Conservation (phyloP, 2,797 vertebrate genomes). For the Phrynocephalus forsythii region DNA sequence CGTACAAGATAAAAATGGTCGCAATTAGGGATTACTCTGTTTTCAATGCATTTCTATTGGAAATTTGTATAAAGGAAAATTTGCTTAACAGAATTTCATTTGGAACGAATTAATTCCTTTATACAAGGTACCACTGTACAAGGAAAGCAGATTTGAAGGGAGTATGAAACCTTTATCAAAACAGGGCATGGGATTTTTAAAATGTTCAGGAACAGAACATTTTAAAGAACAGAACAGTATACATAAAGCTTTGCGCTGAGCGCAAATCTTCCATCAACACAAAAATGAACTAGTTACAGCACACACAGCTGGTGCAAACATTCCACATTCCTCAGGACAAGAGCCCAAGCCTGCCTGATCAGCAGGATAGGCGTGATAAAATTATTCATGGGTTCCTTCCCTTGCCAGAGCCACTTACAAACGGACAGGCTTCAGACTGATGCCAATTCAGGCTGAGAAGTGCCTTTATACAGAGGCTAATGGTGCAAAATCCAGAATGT, state of each 20-base stretch:
- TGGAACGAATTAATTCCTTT: too few species aligned
- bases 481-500: background rate
- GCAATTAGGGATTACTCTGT: too few species aligned
- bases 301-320: constrained; percentile 18
- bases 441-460: background rate
- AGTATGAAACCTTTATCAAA: background rate
- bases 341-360: background rate
- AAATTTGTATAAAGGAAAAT: too few species aligned
- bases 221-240: background rate
- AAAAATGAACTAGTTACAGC: background rate
- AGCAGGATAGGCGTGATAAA: background rate
- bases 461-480: background rate
- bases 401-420: constrained; percentile 1
- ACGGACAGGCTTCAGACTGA: background rate
- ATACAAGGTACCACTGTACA: too few species aligned
- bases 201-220: too few species aligned
- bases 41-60: too few species aligned
- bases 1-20: too few species aligned
- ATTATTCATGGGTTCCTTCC: background rate
- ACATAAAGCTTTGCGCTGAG: background rate
- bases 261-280: background rate
- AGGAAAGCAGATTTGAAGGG: too few species aligned
- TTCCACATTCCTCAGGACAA: constrained; percentile 27
- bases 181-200: background rate
- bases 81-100: too few species aligned